phyloP scores from a whole-genome alignment of 2,113 vertebrate species.

The rabbit (Oryctolagus cuniculus) region DNA sequence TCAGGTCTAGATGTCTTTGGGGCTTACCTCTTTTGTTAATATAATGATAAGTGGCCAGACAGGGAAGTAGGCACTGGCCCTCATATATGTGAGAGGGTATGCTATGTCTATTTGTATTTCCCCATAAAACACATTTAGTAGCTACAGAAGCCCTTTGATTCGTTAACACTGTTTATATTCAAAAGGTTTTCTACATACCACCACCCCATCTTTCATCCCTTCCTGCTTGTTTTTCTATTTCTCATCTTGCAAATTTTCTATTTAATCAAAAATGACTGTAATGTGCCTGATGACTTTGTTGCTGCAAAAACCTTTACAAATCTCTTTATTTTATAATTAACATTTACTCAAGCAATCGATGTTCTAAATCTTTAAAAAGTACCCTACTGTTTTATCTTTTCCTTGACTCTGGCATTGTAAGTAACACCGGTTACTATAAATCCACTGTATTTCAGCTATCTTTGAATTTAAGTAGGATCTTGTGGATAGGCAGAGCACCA shows the following conservation, averaged over 20 bases:
- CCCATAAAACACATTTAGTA: neutral
- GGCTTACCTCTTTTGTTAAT: neutral
- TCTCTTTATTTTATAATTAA: constrained; percentile 34
- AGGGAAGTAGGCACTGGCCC: neutral
- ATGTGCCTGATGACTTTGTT: neutral
- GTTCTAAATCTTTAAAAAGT: neutral
- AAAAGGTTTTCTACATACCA: neutral
- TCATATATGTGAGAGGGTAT: neutral
- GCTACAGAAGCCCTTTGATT: neutral
- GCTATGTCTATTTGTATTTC: neutral
- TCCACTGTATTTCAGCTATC: neutral
- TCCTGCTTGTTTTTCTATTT: neutral
- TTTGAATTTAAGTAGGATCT: constrained; percentile 17
- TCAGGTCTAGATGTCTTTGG: neutral
- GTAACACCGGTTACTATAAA: neutral
- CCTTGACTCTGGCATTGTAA: neutral
- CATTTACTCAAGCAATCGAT: neutral
- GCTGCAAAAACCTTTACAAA: neutral
- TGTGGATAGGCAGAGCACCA: neutral
- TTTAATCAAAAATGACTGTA: neutral
- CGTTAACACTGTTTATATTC: neutral
- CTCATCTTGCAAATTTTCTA: neutral
- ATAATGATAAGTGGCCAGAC: neutral
- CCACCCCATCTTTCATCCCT: neutral
- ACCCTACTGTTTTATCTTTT: neutral